Evolutionary conservation across 2,888 invertebrate genomes (phyloP), one percentile per base, ranked within the genome.

Genomic region (Drosophila subsilvestris): DNA sequence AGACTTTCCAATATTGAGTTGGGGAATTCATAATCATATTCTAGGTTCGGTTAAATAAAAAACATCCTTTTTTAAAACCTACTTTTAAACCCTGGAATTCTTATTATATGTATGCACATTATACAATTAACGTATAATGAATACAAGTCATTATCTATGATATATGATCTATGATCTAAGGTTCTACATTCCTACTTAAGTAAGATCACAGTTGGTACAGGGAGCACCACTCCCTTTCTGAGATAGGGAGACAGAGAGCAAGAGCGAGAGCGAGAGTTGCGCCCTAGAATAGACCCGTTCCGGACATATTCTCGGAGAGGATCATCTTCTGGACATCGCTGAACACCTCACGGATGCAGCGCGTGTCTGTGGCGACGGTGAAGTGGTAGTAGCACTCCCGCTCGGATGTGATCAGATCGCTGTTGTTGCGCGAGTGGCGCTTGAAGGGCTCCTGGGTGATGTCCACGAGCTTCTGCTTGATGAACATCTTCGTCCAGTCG

Each of bases 331-430:
- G 95, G 0, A 96, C 95, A 89, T 95, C 95, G n/a, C 95, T 92
- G 91, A 96, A 96, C 0, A 96, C 95, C 6, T 93, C 94, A 29
- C 94, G 93, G 10, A 96, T 94, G 89, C 96, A 96, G 80, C 95
- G 94, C 0, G 96, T 96, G 88, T 96, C 95, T 0, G 96, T 96
- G 7, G 96, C 96, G 0, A 95, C 94, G 0, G 96, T 96, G 88
- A 94, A 95, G 90, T 96, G 96, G 90, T 95, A 95, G 90, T 95
- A 96, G 76, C 95, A 94, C 78, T 95, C 94, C 4, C 95, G 89
- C 0, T 93, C 91, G 1, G 92, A 89, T 48, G 89, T 90, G 37
- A 91, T 91, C 37, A 89, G 89, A 42, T 92, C 92, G 55, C 81
- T 79, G 45, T 91, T 91, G 74, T 93, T 87, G 59, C 90, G 88